Base-by-base conservation (phyloP, 2,113 vertebrate species). In the Phaetusa simplex region DNA sequence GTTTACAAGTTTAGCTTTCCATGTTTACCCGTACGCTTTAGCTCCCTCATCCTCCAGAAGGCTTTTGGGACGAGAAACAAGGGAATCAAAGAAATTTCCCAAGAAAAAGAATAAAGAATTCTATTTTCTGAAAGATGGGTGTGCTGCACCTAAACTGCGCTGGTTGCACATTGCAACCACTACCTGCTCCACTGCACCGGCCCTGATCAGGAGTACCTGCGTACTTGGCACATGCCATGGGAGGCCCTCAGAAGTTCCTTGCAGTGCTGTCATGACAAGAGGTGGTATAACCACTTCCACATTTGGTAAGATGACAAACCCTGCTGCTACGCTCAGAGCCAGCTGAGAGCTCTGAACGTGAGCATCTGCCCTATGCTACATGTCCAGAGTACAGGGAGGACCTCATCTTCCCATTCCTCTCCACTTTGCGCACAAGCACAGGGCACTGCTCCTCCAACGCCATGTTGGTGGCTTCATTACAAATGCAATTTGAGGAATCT, bases 1-100 rank as follows among this genome's bases (percentile, higher is more conserved):
- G 58, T 96, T 95, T 82, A 89, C 42, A 70, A 84, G 32, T 52
- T 82, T 30, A 67, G 65, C 17, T 95, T 80, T 72, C 50, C 52
- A 19, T 69, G 53, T 91, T 95, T 95, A 95, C 49, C 52, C 78
- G 2, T 1, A 34, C 0, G 1, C 30, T 91, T 79, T 50, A 40
- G 67, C 47, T 86, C 65, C 40, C 38, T 91, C 55, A 38, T 59
- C 10, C 32, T 27, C 61, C 27, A 30, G 12, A 56, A 89, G 49
- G 56, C 14, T 84, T 89, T 71, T n/a, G 61, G 49, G 36, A 76
- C 9, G 22, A 80, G 61, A 86, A 91, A 36, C 20, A 79, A 67
- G 18, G 6, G 34, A 73, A 45, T 66, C 50, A 78, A 82, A 90
- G 21, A 55, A 24, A 70, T 6, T 3, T 0, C 5, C n/a, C 12